A percentile compares a stretch with the other conserved stretches of the same genome.
phyloP scores from a whole-genome alignment of 92 coral and sea anemone genomes.

The Galaxea fascicularis region DNA sequence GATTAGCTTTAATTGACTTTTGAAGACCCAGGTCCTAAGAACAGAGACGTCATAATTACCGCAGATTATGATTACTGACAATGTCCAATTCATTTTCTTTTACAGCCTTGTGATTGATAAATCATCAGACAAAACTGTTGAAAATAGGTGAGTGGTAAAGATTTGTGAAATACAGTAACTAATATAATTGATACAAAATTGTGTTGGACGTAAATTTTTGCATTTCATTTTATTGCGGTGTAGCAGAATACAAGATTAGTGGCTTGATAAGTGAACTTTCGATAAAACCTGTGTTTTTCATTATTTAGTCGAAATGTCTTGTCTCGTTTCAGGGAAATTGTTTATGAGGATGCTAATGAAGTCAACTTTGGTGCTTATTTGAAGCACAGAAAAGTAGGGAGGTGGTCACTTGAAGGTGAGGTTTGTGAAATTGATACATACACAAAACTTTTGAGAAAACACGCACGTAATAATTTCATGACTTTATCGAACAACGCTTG shows the following conservation, averaged over 20 bases:
- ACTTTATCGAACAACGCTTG: too few relatives aligned
- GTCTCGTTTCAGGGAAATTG: slow-evolving; percentile 57
- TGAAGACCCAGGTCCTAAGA: background rate
- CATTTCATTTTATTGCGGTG: too few relatives aligned
- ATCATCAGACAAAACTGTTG: slow-evolving; percentile 61
- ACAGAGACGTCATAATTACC: background rate
- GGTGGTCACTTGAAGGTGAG: slow-evolving; percentile 81
- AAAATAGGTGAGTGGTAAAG: slow-evolving; percentile 59
- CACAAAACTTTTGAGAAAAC: too few relatives aligned
- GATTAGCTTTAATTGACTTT: too few relatives aligned
- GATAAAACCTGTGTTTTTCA: too few relatives aligned
- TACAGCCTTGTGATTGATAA: slow-evolving; percentile 80
- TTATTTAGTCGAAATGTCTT: too few relatives aligned
- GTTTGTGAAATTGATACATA: too few relatives aligned
- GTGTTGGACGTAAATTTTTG: too few relatives aligned
- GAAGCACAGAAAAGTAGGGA: slow-evolving; percentile 62
- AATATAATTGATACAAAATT: background rate
- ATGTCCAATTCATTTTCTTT: background rate
- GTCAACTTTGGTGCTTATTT: slow-evolving; percentile 57
- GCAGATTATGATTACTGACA: too few relatives aligned
- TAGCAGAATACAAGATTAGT: too few relatives aligned
- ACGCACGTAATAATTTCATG: too few relatives aligned
- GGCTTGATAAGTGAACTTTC: too few relatives aligned
- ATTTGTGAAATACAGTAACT: background rate
- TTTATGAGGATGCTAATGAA: slow-evolving; percentile 74